A percentile compares a stretch with the other conserved stretches of the same genome.
These are phyloP conservation scores for Ageneiosus marmoratus DNA, from an alignment of 2,113 vertebrate genomes.

Conservation along the genomic window DNA sequence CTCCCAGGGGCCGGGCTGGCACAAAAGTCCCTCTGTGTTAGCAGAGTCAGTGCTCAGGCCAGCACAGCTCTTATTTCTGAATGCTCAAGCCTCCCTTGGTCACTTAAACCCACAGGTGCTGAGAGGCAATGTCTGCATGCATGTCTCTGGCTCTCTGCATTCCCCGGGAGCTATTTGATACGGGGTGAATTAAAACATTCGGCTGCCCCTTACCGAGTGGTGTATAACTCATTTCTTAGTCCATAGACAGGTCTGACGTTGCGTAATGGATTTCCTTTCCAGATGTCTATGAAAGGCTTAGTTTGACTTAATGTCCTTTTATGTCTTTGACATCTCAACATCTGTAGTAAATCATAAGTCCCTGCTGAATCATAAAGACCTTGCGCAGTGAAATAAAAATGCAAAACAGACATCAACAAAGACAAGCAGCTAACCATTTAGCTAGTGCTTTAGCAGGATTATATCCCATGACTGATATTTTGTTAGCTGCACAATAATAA, in stretches of 20 bases:
- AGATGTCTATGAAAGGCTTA: constrained; percentile 10
- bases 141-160: constrained; percentile 31
- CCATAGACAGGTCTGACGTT: constrained; percentile 7
- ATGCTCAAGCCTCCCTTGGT: constrained; percentile 11
- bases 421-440: not conserved
- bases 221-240: constrained; percentile 33
- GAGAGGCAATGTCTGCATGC: constrained; percentile 47
- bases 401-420: not conserved
- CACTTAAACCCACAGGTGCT: constrained; percentile 50
- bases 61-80: constrained; percentile 39
- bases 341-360: not conserved
- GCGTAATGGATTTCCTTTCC: constrained; percentile 10
- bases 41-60: constrained; percentile 6
- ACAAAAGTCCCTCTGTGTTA: constrained; percentile 53
- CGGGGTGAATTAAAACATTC: constrained; percentile 46
- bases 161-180: constrained; percentile 52
- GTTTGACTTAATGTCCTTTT: constrained; percentile 9
- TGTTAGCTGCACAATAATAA: not conserved
- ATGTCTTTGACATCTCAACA: not conserved
- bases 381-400: not conserved
- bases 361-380: not conserved
- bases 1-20: constrained; percentile 34
- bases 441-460: not conserved
- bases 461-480: not conserved
- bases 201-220: constrained; percentile 24